These are phyloP conservation scores for Scaeva pyrastri DNA, from an alignment of 2,888 invertebrate species.

Conservation along the genomic window DNA sequence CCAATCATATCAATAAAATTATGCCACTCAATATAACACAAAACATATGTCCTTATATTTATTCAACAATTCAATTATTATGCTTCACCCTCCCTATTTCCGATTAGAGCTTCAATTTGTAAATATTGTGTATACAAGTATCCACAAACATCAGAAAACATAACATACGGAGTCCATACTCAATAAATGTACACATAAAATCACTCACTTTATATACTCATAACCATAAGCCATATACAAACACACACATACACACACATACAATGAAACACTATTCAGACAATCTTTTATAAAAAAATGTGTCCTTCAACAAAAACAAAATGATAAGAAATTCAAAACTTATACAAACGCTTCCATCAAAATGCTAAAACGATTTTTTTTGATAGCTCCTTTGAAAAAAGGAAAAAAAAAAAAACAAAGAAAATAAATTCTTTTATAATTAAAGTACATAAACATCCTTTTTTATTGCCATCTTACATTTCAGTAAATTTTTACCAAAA, in stretches of 20 bases:
- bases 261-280: neutral
- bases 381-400: slow-evolving; percentile 26
- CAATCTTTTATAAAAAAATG: slow-evolving; percentile 15
- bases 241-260: neutral
- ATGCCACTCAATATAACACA: neutral
- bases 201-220: neutral
- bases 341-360: slow-evolving; percentile 47
- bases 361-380: slow-evolving; percentile 33
- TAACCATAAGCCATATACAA: neutral
- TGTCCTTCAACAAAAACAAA: slow-evolving; percentile 9
- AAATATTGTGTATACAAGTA: slow-evolving; percentile 25
- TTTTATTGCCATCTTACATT: slow-evolving; percentile 43
- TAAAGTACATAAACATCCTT: slow-evolving; percentile 55
- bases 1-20: slow-evolving; percentile 32
- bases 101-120: slow-evolving; percentile 4
- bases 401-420: no score
- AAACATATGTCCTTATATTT: slow-evolving; percentile 24
- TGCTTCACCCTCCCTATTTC: neutral
- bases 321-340: slow-evolving; percentile 48
- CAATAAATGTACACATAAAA: slow-evolving; percentile 12
- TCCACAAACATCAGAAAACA: slow-evolving; percentile 10
- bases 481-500: slow-evolving; percentile 31
- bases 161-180: neutral
- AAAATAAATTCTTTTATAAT: slow-evolving; percentile 52
- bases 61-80: slow-evolving; percentile 49